phyloP scores from a whole-genome alignment of 2,888 invertebrate species.

The Drosophila anomelani region DNA sequence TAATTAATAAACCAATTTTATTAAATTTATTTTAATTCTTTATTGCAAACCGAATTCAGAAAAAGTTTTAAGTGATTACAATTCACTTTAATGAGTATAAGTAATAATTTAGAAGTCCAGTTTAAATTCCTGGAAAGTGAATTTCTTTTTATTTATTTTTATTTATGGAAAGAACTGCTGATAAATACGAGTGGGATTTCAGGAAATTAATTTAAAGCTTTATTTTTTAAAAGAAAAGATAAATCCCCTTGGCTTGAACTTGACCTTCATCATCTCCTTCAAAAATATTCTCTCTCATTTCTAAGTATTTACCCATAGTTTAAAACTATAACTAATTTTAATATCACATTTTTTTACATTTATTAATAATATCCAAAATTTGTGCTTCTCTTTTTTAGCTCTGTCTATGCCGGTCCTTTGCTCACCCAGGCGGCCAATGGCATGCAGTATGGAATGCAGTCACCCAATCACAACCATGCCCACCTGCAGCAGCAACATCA shows the following conservation, averaged over 20 bases:
- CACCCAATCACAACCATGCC: conserved; percentile 64
- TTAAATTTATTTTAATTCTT: neutral
- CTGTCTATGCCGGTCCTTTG: conserved; percentile 82
- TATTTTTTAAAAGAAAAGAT: neutral
- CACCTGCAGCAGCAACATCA: conserved; percentile 61
- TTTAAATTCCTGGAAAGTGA: neutral
- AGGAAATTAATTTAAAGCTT: too few relatives aligned
- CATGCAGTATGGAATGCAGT: conserved; percentile 80
- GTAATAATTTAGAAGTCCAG: neutral
- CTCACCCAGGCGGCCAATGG: conserved; percentile 81
- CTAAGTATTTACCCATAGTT: neutral
- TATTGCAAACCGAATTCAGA: neutral
- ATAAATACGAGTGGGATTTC: neutral
- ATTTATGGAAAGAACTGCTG: neutral
- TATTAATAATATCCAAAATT: neutral
- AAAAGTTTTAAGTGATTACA: neutral
- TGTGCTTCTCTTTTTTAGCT: conserved; percentile 70
- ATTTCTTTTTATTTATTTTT: neutral
- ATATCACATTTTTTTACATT: neutral
- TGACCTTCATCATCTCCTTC: neutral
- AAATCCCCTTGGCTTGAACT: neutral
- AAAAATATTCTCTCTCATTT: neutral
- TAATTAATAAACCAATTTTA: neutral
- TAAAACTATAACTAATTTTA: too few relatives aligned
- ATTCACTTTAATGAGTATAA: neutral